Conservation (phyloP, 2,797 vertebrate species). For the Prunella strophiata region DNA sequence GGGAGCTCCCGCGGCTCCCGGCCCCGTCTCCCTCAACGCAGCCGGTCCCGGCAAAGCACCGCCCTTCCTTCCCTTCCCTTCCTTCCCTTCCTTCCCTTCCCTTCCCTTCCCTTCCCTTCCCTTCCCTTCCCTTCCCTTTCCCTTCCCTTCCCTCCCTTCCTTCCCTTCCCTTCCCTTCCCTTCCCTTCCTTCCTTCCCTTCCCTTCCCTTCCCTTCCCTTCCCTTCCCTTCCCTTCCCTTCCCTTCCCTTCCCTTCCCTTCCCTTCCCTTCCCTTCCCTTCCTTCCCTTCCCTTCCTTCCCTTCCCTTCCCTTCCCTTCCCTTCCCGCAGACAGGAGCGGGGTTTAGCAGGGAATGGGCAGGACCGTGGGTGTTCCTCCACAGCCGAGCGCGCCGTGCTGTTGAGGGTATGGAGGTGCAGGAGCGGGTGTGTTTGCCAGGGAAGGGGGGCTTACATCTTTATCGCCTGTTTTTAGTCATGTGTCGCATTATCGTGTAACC, state of each 20-base stretch:
- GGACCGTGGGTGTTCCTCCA: rapidly evolving
- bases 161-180: background rate
- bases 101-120: too few relatives aligned
- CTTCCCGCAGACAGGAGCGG: background rate
- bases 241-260: background rate
- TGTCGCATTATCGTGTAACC: background rate
- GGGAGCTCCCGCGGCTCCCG: background rate
- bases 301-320: background rate
- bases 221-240: background rate
- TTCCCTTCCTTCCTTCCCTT: background rate
- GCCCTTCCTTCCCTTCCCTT: background rate
- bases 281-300: background rate
- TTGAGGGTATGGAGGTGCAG: too few relatives aligned
- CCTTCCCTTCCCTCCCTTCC: background rate
- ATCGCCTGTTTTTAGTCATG: rapidly evolving
- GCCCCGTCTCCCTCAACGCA: rapidly evolving
- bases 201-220: background rate
- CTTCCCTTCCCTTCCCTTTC: background rate
- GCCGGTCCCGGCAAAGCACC: background rate
- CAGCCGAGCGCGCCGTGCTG: background rate
- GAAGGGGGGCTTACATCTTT: rapidly evolving
- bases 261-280: background rate
- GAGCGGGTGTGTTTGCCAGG: too few relatives aligned
- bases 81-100: background rate
- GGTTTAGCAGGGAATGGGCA: background rate